Base-by-base conservation (phyloP, 2,888 invertebrate genomes). In the Drosophila fulvimacula region DNA sequence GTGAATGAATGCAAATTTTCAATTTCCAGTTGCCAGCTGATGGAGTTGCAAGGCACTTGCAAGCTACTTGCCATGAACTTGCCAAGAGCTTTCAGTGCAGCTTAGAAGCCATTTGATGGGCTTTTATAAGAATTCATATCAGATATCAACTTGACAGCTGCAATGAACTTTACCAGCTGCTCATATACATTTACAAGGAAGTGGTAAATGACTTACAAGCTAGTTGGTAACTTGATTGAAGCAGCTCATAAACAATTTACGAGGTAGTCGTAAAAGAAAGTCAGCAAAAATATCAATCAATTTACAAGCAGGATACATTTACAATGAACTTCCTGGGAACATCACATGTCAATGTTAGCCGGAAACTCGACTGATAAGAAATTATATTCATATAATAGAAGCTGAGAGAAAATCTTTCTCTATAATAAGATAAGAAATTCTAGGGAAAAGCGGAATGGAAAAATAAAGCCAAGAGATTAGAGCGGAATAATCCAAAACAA, bases 341-440 rank as follows among this genome's bases (percentile, higher is more conserved):
- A 42, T 21, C 6, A 42, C 21, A 21, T 42, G 24, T 24, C 44
- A 9, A 44, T 44, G 24, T 7, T 5, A 2, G 7, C 13, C 17
- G 32, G 9, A 51, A 21, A 5, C n/a, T 1, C 1, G 5, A 1
- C 46, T 48, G 34, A n/a, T 51, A 34, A 51, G 15, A 21, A 19
- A 3, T 3, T 4, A 15, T 1, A 13, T 48, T 48, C 30, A 48
- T 13, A 30, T 48, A 30, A 30, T 30, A 11, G 17, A 48, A n/a
- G 17, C n/a, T 5, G 17, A 6, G 11, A 48, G 48, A 48, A 30
- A 48, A 11, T 3, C 17, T 32, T 30, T 30, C 30, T 7, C 48
- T 46, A 17, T 32, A 19, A 19, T 15, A 13, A 3, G 49, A 51
- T 51, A 51, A 52, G 38, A 27, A 17, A 2, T 52, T 52, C 24